Percentiles rank a stretch among this genome's conserved stretches.
phyloP scores from a whole-genome alignment of 2,113 vertebrate species.

The Deroptyus accipitrinus region DNA sequence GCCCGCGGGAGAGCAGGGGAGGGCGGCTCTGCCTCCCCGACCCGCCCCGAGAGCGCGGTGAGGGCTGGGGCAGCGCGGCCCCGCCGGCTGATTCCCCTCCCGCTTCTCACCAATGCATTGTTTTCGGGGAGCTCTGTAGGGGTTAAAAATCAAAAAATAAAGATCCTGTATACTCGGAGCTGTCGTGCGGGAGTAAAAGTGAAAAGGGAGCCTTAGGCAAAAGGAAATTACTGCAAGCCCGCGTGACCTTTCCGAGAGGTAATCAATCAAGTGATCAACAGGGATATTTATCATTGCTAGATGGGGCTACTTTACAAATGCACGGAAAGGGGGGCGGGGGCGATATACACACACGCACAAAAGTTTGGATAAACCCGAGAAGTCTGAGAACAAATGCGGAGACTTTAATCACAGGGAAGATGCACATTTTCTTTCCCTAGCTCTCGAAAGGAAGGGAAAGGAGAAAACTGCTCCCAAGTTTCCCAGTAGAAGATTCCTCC shows the following conservation, averaged over 20 bases:
- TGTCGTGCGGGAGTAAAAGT: slow-evolving; percentile 91
- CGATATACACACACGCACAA: background rate
- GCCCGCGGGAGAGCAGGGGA: slow-evolving; percentile 75
- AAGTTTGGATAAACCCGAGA: slow-evolving; percentile 72
- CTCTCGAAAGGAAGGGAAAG: background rate
- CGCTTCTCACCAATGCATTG: slow-evolving; percentile 67
- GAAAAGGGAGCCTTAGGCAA: slow-evolving; percentile 95
- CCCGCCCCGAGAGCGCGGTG: slow-evolving; percentile 35
- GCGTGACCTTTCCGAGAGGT: slow-evolving; percentile 97
- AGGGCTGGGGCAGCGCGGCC: slow-evolving; percentile 22
- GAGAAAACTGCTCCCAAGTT: slow-evolving; percentile 24
- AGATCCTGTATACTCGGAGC: slow-evolving; percentile 83
- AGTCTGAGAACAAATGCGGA: slow-evolving; percentile 50
- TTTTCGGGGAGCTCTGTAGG: slow-evolving; percentile 81
- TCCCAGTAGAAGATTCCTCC: slow-evolving; percentile 39
- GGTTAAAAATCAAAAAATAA: slow-evolving; percentile 92
- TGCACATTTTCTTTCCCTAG: slow-evolving; percentile 4
- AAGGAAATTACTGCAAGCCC: slow-evolving; percentile 98
- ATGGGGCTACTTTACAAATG: slow-evolving; percentile 81
- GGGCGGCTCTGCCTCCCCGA: slow-evolving; percentile 60
- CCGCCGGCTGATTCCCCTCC: slow-evolving; percentile 70
- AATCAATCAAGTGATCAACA: slow-evolving; percentile 99
- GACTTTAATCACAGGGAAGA: slow-evolving; percentile 55
- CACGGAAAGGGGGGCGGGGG: slow-evolving; percentile 18
- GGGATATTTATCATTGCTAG: slow-evolving; percentile 98